phyloP scores from a whole-genome alignment of 2,888 invertebrate species.

The Ecliptopera silaceata region DNA sequence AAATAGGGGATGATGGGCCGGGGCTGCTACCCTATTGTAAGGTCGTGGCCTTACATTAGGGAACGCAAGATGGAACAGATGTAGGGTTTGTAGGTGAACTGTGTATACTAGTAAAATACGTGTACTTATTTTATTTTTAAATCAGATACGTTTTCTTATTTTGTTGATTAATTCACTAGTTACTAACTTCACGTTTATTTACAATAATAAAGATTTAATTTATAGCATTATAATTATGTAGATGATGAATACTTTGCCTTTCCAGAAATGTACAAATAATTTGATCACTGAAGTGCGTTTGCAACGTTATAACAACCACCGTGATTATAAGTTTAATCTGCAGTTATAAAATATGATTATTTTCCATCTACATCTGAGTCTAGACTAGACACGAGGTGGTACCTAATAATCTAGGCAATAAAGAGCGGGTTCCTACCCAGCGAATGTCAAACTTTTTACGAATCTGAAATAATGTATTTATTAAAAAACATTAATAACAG shows the following conservation, averaged over 20 bases:
- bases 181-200: too few species aligned
- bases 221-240: too few species aligned
- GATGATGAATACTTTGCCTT: too few species aligned
- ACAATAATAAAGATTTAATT: too few species aligned
- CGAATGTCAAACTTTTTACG: conserved; percentile 12
- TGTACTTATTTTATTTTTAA: too few species aligned
- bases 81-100: background rate
- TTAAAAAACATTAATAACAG: too few species aligned
- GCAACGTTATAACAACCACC: too few species aligned
- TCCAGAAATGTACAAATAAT: too few species aligned
- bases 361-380: conserved; percentile 13
- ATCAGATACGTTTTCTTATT: too few species aligned
- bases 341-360: background rate
- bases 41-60: background rate
- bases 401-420: conserved; percentile 5
- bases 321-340: background rate
- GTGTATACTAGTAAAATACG: background rate
- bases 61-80: background rate
- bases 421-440: conserved; percentile 3
- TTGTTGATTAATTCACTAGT: too few species aligned
- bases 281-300: too few species aligned
- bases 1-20: conserved; percentile 6
- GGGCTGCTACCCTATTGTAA: background rate
- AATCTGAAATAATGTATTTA: too few species aligned
- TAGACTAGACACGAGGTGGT: conserved; percentile 13